phyloP scores from a whole-genome alignment of 2,888 invertebrate genomes.

The Xanthia icteritia region DNA sequence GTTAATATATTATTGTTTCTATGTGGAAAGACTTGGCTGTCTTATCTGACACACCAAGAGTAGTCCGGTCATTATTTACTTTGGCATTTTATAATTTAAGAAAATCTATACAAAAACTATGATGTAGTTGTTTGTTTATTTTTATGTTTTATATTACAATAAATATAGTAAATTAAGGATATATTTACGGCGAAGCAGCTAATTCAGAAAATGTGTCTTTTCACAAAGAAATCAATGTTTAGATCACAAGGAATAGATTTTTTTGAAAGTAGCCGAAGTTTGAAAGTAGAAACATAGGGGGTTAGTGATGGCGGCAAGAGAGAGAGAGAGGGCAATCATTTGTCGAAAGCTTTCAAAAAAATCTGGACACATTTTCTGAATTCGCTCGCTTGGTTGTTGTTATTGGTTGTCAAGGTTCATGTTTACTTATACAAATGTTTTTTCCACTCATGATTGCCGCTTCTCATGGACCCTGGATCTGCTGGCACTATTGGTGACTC shows the following conservation, averaged over 20 bases:
- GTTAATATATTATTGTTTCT: slow-evolving; percentile 90
- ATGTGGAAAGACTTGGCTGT: slow-evolving; percentile 94
- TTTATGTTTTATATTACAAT: slow-evolving; percentile 75
- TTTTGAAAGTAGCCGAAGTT: slow-evolving; percentile 91
- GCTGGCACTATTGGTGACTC: slow-evolving; percentile 89
- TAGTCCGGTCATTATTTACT: slow-evolving; percentile 81
- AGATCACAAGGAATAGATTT: slow-evolving; percentile 89
- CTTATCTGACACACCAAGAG: slow-evolving; percentile 83
- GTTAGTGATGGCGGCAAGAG: slow-evolving; percentile 69
- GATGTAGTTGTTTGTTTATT: slow-evolving; percentile 81
- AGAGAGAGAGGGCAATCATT: slow-evolving; percentile 87
- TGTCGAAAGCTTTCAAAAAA: slow-evolving; percentile 90
- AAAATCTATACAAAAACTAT: slow-evolving; percentile 70
- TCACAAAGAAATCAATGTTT: slow-evolving; percentile 91
- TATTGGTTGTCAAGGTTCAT: slow-evolving; percentile 71
- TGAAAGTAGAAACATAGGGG: slow-evolving; percentile 87
- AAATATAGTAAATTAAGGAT: slow-evolving; percentile 63
- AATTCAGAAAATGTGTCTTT: slow-evolving; percentile 96
- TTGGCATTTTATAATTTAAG: slow-evolving; percentile 76
- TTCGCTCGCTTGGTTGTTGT: slow-evolving; percentile 82
- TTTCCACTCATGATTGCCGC: slow-evolving; percentile 91
- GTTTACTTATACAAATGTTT: slow-evolving; percentile 88
- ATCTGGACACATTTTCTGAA: slow-evolving; percentile 94
- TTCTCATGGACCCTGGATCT: slow-evolving; percentile 88
- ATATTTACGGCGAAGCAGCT: slow-evolving; percentile 78